Evolutionary conservation across 2,797 vertebrate genomes (phyloP).

Genomic region (Emydoidea blandingii): DNA sequence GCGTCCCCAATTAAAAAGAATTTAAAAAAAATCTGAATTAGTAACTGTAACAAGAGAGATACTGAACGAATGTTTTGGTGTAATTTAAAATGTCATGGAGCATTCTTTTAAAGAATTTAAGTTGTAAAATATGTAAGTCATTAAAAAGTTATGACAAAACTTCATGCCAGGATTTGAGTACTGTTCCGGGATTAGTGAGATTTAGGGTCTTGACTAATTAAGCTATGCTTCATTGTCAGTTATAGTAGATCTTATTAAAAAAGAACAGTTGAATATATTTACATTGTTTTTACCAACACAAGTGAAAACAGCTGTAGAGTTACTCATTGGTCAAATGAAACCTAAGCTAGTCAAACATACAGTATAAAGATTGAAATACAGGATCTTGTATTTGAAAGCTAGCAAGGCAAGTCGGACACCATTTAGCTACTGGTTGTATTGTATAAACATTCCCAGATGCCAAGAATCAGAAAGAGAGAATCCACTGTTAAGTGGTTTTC

Average conservation of each 20-base stretch:
- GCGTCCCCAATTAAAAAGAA: conserved; percentile 22
- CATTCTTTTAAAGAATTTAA: conserved; percentile 20
- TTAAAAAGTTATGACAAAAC: conserved; percentile 63
- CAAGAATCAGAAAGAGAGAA: not conserved
- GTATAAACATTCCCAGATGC: conserved; percentile 29
- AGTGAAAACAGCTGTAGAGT: conserved; percentile 36
- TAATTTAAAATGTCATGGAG: conserved; percentile 31
- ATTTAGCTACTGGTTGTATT: not conserved
- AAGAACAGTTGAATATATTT: not conserved
- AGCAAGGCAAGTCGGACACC: not conserved
- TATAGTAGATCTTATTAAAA: not conserved
- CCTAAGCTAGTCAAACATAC: not conserved
- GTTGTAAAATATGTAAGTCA: conserved; percentile 24
- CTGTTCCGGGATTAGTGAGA: not conserved
- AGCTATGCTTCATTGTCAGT: conserved; percentile 18
- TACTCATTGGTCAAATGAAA: not conserved
- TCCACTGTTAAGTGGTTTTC: conserved; percentile 6
- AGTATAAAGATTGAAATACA: not conserved
- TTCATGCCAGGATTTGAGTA: not conserved
- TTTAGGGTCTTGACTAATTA: not conserved
- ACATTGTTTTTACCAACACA: not conserved
- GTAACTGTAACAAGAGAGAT: not conserved
- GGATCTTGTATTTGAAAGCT: not conserved
- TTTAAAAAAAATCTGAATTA: conserved; percentile 21
- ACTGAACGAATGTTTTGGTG: not conserved